phyloP scores from a whole-genome alignment of 2,113 vertebrate species.

The Gobius niger region DNA sequence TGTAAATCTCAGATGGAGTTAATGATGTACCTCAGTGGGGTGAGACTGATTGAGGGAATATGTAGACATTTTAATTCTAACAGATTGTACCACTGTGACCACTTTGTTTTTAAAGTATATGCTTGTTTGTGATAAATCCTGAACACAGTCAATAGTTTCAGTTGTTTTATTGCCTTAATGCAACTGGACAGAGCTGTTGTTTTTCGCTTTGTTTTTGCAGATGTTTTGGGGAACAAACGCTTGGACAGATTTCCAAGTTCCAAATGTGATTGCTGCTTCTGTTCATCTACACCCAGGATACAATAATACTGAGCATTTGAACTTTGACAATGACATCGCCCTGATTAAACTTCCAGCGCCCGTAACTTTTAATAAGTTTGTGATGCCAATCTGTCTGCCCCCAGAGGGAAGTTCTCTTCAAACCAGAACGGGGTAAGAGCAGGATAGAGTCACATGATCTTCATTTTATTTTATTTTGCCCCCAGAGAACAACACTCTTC shows the following conservation, averaged over 20 bases:
- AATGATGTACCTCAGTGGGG: too few relatives aligned
- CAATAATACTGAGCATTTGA: fast-evolving
- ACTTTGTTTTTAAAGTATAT: too few relatives aligned
- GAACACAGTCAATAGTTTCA: not conserved
- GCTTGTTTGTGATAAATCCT: too few relatives aligned
- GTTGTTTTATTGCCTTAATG: not conserved
- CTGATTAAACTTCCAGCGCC: slow-evolving; percentile 53
- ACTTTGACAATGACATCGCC: slow-evolving; percentile 67
- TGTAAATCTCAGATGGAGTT: too few relatives aligned
- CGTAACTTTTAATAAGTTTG: slow-evolving; percentile 45
- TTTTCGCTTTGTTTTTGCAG: slow-evolving; percentile 11
- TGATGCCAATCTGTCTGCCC: slow-evolving; percentile 75
- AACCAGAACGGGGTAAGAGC: slow-evolving; percentile 50
- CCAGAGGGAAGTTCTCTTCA: not conserved
- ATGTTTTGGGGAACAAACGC: slow-evolving; percentile 46
- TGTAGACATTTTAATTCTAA: too few relatives aligned
- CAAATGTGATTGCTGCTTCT: not conserved
- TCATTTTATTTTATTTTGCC: not conserved
- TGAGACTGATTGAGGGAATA: too few relatives aligned
- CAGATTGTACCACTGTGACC: too few relatives aligned
- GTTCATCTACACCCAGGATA: slow-evolving; percentile 59
- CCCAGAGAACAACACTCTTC: too few relatives aligned
- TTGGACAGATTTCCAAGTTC: fast-evolving
- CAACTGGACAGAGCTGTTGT: not conserved
- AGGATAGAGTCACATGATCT: too few relatives aligned